Evolutionary conservation across 2,797 vertebrate genomes (phyloP).

Genomic region (Sphenodon punctatus): DNA sequence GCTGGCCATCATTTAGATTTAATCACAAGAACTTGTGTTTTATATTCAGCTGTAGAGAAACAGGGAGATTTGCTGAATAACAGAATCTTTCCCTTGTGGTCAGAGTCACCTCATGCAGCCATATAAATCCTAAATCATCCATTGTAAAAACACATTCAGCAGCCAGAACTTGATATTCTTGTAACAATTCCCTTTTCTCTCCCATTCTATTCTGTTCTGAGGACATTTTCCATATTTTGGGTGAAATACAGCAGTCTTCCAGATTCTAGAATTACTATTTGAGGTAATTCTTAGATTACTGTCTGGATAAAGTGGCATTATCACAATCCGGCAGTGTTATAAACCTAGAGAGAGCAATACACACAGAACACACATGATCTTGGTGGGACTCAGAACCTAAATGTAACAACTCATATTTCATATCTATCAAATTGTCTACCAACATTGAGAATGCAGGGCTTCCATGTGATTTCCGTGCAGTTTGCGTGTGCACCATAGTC

Average conservation of each 20-base stretch:
- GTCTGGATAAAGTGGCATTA: not conserved
- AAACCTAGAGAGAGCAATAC: too few species aligned
- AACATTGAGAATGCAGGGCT: too few species aligned
- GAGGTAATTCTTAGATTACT: not conserved
- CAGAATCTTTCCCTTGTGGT: not conserved
- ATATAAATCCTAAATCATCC: not conserved
- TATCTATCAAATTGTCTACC: too few species aligned
- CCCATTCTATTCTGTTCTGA: not conserved
- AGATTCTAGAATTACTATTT: not conserved
- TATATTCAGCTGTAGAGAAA: not conserved
- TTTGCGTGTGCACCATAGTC: too few species aligned
- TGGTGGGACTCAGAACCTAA: too few species aligned
- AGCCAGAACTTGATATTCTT: not conserved
- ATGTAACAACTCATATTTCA: too few species aligned
- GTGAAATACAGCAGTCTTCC: not conserved
- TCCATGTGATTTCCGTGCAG: too few species aligned
- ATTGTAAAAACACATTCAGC: not conserved
- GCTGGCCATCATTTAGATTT: too few species aligned
- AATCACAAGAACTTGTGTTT: too few species aligned
- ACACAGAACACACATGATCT: too few species aligned
- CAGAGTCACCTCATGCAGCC: not conserved
- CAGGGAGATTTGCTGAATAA: too few species aligned
- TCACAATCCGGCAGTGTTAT: not conserved
- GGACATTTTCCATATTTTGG: not conserved
- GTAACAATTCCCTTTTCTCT: not conserved